phyloP scores from a whole-genome alignment of 2,113 vertebrate genomes.

The Caranx melampygus region DNA sequence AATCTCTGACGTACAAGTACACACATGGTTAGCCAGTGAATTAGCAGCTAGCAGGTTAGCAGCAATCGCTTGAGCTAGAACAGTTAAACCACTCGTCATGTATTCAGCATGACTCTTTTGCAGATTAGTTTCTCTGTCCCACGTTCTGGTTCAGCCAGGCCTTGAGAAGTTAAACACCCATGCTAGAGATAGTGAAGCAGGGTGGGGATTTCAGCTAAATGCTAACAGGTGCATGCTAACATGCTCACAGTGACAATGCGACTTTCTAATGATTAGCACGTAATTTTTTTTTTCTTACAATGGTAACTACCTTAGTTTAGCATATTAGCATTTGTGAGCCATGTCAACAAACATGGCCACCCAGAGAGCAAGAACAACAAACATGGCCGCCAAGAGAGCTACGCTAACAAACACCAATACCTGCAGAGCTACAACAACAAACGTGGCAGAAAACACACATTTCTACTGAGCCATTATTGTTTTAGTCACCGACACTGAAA shows the following conservation, averaged over 20 bases:
- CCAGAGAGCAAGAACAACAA: neutral
- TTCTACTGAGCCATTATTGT: neutral
- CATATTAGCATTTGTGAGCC: neutral
- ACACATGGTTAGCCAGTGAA: too few relatives aligned
- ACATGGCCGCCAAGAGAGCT: neutral
- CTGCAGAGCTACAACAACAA: too few relatives aligned
- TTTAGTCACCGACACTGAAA: neutral
- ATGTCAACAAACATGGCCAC: neutral
- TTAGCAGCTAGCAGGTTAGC: too few relatives aligned
- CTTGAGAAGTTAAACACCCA: too few relatives aligned
- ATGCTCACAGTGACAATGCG: neutral
- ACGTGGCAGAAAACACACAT: neutral
- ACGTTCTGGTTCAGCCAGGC: too few relatives aligned
- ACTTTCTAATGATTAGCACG: neutral
- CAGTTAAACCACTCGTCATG: too few relatives aligned
- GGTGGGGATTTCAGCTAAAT: too few relatives aligned
- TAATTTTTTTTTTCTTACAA: too few relatives aligned
- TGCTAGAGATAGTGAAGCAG: too few relatives aligned
- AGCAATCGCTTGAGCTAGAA: too few relatives aligned
- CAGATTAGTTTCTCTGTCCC: neutral
- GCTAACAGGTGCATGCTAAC: neutral
- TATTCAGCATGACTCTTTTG: neutral
- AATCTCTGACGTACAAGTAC: too few relatives aligned
- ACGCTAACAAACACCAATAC: neutral
- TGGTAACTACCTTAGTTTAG: neutral